Evolutionary conservation across 2,888 invertebrate species (phyloP), one percentile per base, ranked within the genome.

Genomic region (Limulus polyphemus): DNA sequence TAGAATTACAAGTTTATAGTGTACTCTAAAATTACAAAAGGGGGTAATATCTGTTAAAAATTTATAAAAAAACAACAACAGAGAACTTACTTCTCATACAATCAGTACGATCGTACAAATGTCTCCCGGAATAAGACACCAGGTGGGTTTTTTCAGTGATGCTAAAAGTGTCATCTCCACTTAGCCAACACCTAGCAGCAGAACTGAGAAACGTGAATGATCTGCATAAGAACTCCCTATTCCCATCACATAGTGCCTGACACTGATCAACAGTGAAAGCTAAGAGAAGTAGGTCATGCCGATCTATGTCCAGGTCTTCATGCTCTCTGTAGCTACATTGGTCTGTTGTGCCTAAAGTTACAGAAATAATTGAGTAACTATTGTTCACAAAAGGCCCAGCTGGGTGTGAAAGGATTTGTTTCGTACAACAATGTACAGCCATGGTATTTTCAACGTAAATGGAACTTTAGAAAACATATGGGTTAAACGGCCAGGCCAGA

Each of bases 181-280:
- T 71, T 32, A 74, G 63, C 49, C 68, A 67, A 59, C 74, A 74
- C 13, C 71, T 66, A 1, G 71, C 68, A 3, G 70, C 69, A 2
- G 69, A 61, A 47, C 68, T 63, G 54, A 70, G 68, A 67, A 68
- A 75, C 7, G 74, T 72, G 58, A 74, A 72, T 9, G 74, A 72
- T 1, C 75, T 72, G 62, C 76, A 76, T 13, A 72, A 70, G 64
- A 76, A 75, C 10, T 71, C 71, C 17, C 67, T 62, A 55, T 72
- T 72, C 0, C 66, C 64, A 51, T 73, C 74, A 59, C 76, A 76
- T 48, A 71, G 67, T 17, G 70, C 70, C 60, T 71, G 72, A 63
- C 76, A 76, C 71, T 75, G 70, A 9, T 66, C 61, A 5, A 62
- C 55, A 51, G 62, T 64, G 55, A 58, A 62, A 46, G 70, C 69